Base-by-base conservation (phyloP, 2,888 invertebrate genomes). In the Deilephila elpenor region DNA sequence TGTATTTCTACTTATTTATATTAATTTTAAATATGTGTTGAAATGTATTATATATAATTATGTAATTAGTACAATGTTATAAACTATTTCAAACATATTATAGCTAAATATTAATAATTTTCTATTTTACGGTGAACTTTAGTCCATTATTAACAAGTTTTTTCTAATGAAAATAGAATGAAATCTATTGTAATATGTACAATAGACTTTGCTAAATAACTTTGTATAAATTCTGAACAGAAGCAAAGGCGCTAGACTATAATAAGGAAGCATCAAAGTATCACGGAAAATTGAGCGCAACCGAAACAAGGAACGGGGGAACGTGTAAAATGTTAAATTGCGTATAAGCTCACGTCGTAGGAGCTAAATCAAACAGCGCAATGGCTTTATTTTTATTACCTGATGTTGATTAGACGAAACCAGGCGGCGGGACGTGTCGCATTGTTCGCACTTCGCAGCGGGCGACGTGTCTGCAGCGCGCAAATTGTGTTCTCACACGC, bases 401-500 rank as follows among this genome's bases (percentile, higher is more conserved):
- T 64, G 64, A 59, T 64, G 53, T 64, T 62, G 74, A 79, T 77
- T 75, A 75, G 71, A 75, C 71, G 61, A 71, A 75, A 72, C 70
- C 56, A 56, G 56, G 70, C 44, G 44, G 60, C 59, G 37, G 71
- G 60, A 62, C 29, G 71, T 59, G 64, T 70, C 34, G 70, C 76
- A 78, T 79, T 78, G 78, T 77, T 73, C 71, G 61, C 32, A n/a
- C 29, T 20, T 70, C 77, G 70, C 70, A 59, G 60, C 71, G 62
- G 64, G 74, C 75, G 76, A 75, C 78, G 73, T 71, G 72, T 71
- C 71, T 80, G 79, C 82, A 82, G 77, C 82, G 80, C 78, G 76
- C 78, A 83, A 80, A 83, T 81, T 83, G 81, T 81, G 78, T 82
- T 80, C 75, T 76, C 74, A 64, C 53, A 74, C 71, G 75, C 75